Conservation (phyloP, 2,797 vertebrate genomes). For the Sebastiscus albofasciatus region DNA sequence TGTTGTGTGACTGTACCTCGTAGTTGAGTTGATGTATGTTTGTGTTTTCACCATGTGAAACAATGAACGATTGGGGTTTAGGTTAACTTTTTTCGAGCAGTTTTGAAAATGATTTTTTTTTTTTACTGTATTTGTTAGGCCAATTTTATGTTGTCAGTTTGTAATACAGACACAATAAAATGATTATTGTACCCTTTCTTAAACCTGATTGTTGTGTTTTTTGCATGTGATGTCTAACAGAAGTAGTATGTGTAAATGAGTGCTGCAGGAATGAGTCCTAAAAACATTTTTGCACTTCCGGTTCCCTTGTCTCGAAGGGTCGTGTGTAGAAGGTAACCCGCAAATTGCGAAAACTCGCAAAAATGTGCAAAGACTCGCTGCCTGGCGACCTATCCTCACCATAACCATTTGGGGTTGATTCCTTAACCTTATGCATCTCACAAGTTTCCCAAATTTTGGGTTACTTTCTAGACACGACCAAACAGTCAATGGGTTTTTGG, state of each 20-base stretch:
- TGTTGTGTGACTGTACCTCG: conserved; percentile 23
- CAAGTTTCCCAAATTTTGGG: no score
- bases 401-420: accelerated
- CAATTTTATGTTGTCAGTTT: conserved; percentile 58
- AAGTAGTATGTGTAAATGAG: no score
- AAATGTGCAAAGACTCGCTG: accelerated
- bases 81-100: conserved; percentile 8
- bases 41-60: conserved; percentile 78
- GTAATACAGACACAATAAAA: conserved; percentile 72
- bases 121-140: conserved; percentile 47
- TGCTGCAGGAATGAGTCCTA: no score
- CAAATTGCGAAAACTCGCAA: no score
- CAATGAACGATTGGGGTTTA: conserved; percentile 24
- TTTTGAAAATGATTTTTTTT: conserved; percentile 9
- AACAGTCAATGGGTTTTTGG: no score
- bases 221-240: background rate
- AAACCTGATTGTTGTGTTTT: conserved; percentile 16
- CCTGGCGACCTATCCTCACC: no score
- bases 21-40: conserved; percentile 47
- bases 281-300: no score
- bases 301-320: no score
- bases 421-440: no score
- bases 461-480: no score
- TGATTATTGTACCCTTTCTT: conserved; percentile 59
- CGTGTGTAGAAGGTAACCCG: no score